A percentile compares a stretch with the other conserved stretches of the same genome.
These are phyloP conservation scores for Procavia capensis DNA, from an alignment of 2,113 vertebrate species.

Conservation along the genomic window DNA sequence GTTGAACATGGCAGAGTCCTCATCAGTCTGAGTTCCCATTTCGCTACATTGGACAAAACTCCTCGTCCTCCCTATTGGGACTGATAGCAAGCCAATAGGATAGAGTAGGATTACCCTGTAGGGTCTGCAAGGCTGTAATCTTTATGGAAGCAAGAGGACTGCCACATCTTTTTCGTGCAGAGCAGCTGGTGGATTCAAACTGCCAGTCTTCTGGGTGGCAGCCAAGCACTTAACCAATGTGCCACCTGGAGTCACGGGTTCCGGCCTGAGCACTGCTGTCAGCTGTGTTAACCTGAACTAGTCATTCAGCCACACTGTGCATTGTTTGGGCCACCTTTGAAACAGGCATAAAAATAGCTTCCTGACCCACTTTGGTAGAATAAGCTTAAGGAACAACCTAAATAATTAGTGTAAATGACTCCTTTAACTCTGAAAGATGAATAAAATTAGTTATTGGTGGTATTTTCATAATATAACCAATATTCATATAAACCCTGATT, in stretches of 20 bases:
- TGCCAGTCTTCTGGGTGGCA: background rate
- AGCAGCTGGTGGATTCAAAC: background rate
- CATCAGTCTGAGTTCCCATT: too few species aligned
- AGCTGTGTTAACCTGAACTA: background rate
- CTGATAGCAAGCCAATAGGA: too few species aligned
- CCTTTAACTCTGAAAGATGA: slow-evolving; percentile 1
- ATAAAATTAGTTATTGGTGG: background rate
- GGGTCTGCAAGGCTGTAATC: too few species aligned
- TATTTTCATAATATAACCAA: background rate
- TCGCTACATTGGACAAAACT: too few species aligned
- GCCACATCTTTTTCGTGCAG: too few species aligned
- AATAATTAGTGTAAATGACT: slow-evolving; percentile 6
- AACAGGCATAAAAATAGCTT: slow-evolving; percentile 15
- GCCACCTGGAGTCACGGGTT: background rate
- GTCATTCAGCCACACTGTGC: background rate
- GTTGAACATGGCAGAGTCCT: too few species aligned
- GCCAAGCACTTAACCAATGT: background rate
- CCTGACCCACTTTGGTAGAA: slow-evolving; percentile 3
- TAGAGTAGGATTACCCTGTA: too few species aligned
- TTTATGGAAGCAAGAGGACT: too few species aligned
- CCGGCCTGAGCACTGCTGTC: background rate
- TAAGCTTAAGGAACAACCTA: background rate
- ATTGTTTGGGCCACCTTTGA: background rate
- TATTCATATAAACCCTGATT: background rate
- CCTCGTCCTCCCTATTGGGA: too few species aligned